These are phyloP conservation scores for Oxyteleia sp. DNA, from an alignment of 2,888 invertebrate species.

Conservation along the genomic window DNA sequence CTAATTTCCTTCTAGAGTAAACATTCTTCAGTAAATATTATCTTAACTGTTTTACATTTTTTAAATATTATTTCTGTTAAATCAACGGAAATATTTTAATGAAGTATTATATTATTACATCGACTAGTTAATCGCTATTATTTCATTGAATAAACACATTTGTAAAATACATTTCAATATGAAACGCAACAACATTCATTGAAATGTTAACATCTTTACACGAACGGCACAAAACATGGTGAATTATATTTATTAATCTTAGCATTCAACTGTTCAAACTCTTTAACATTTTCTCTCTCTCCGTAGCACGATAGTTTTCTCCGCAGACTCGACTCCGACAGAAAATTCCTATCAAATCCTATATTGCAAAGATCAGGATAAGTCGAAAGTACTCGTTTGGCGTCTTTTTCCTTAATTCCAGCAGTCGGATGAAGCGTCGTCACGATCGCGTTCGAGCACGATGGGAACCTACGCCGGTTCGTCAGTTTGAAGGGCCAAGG, in stretches of 20 bases:
- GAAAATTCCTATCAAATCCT: constrained; percentile 47
- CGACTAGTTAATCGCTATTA: too few species aligned
- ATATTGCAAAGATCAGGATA: constrained; percentile 46
- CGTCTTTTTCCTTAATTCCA: constrained; percentile 71
- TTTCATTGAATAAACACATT: too few species aligned
- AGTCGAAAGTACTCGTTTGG: constrained; percentile 60
- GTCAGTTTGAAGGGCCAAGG: constrained; percentile 71
- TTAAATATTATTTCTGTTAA: constrained; percentile 5
- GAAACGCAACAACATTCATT: too few species aligned
- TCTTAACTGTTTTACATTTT: constrained; percentile 20
- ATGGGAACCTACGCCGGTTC: constrained; percentile 71
- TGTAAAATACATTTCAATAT: too few species aligned
- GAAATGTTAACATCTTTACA: too few species aligned
- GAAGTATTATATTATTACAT: too few species aligned
- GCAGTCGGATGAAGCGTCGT: constrained; percentile 71
- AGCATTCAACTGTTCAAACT: neutral
- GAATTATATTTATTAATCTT: too few species aligned
- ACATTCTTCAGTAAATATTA: constrained; percentile 26
- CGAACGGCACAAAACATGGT: too few species aligned
- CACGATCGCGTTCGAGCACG: constrained; percentile 67
- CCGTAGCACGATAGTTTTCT: constrained; percentile 1
- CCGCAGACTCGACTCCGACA: neutral
- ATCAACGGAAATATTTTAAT: constrained; percentile 21
- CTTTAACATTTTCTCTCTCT: neutral
- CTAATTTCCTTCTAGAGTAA: constrained; percentile 22